phyloP scores from a whole-genome alignment of 2,113 vertebrate species.

The Syngnathus floridae region DNA sequence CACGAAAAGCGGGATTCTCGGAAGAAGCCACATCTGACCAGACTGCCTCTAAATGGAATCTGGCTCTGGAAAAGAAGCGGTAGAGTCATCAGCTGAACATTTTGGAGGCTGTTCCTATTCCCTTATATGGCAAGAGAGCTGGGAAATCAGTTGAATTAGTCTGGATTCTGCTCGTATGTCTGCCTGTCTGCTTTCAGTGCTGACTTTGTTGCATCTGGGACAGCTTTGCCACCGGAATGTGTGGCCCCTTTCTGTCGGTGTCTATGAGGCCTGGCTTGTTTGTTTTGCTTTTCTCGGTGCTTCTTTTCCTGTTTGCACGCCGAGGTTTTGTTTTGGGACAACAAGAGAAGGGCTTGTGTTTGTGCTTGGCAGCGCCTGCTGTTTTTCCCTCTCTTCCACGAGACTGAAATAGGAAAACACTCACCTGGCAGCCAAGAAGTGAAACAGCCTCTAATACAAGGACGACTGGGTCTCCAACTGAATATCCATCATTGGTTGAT shows the following conservation, averaged over 20 bases:
- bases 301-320: constrained; percentile 53
- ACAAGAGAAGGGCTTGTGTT: constrained; percentile 51
- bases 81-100: constrained; percentile 64
- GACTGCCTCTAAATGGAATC: constrained; percentile 43
- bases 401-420: constrained; percentile 41
- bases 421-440: constrained; percentile 31
- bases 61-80: constrained; percentile 51
- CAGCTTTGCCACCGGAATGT: constrained; percentile 35
- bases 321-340: constrained; percentile 47
- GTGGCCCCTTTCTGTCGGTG: constrained; percentile 13
- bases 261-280: constrained; percentile 30
- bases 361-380: constrained; percentile 38
- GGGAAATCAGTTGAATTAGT: constrained; percentile 74
- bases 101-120: constrained; percentile 61
- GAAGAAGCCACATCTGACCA: constrained; percentile 32
- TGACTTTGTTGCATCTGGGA: constrained; percentile 56
- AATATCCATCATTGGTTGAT: constrained; percentile 20
- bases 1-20: constrained; percentile 41
- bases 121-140: constrained; percentile 70
- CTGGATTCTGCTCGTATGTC: constrained; percentile 63
- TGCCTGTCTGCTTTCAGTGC: constrained; percentile 59
- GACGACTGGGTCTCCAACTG: constrained; percentile 21
- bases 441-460: constrained; percentile 10
- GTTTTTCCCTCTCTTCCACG: constrained; percentile 13
- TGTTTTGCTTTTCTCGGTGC: constrained; percentile 48